Conservation (phyloP, 2,888 invertebrate genomes). For the Orthosia cruda region DNA sequence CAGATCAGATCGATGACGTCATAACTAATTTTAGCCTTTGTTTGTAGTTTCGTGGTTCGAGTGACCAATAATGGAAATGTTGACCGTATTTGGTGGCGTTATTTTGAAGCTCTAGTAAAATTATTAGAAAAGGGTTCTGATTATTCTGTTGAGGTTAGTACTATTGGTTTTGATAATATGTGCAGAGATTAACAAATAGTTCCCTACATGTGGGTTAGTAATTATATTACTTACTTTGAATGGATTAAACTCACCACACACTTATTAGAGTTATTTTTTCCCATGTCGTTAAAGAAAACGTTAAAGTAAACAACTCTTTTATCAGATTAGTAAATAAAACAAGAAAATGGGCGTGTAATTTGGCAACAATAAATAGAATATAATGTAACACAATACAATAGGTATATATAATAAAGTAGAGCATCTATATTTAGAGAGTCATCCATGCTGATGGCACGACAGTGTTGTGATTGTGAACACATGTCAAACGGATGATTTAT, state of each 20-base stretch:
- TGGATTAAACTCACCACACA: no score
- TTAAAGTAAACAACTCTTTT: neutral
- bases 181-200: no score
- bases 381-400: neutral
- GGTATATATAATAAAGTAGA: conserved; percentile 32
- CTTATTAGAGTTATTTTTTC: neutral
- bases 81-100: conserved; percentile 15
- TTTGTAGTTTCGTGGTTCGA: conserved; percentile 28
- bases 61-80: conserved; percentile 34
- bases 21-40: conserved; percentile 47
- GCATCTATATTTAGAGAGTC: conserved; percentile 55
- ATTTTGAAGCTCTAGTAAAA: conserved; percentile 5
- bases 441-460: conserved; percentile 49
- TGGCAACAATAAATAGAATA: conserved; percentile 19
- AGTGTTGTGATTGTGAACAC: conserved; percentile 53
- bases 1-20: conserved; percentile 41
- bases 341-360: conserved; percentile 8
- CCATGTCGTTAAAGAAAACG: no score
- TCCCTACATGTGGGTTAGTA: no score
- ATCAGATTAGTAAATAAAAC: conserved; percentile 9
- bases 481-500: conserved; percentile 60
- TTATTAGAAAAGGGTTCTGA: neutral
- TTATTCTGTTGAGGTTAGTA: neutral
- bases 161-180: neutral
- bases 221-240: no score